A percentile compares a stretch with the other conserved stretches of the same genome.
Conservation (phyloP, 2,888 invertebrate genomes). For the Drosophila recens region DNA sequence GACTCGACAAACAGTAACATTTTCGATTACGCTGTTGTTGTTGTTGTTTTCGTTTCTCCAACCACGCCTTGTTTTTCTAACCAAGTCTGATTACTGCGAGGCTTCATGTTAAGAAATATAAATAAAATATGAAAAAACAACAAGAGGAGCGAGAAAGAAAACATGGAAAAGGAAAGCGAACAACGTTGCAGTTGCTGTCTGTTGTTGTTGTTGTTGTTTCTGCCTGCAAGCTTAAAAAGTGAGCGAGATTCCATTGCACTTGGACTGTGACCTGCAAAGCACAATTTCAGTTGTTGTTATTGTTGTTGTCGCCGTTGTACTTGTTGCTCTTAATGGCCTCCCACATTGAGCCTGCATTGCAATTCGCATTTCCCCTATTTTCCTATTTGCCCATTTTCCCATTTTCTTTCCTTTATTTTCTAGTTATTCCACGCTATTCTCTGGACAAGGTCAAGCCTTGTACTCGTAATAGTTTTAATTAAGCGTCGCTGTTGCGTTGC, state of each 20-base stretch:
- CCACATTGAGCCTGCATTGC: conserved; percentile 25
- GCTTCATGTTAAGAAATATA: conserved; percentile 22
- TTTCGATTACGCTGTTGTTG: conserved; percentile 64
- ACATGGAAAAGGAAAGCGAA: not conserved
- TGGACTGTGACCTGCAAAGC: conserved; percentile 40
- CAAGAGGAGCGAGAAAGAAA: not conserved
- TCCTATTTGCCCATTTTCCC: conserved; percentile 10
- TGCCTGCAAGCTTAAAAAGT: conserved; percentile 33
- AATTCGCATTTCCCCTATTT: conserved; percentile 14
- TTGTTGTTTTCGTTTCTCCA: conserved; percentile 1
- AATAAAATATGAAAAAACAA: conserved; percentile 19
- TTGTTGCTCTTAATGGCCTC: conserved; percentile 21
- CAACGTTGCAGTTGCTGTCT: conserved; percentile 2
- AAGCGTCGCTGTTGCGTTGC: conserved; percentile 28
- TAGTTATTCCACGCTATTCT: conserved; percentile 9
- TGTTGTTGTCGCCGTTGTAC: conserved; percentile 9
- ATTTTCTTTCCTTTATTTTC: conserved; percentile 11
- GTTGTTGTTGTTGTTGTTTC: not conserved
- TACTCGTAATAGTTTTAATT: conserved; percentile 65
- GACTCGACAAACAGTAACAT: conserved; percentile 42
- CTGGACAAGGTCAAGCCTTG: conserved; percentile 53
- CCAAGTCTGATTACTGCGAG: conserved; percentile 34
- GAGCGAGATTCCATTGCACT: conserved; percentile 34
- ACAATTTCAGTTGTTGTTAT: conserved; percentile 13
- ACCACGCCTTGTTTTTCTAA: conserved; percentile 5